Conservation (phyloP, 2,113 vertebrate species). For the Xyliphius kryptos region DNA sequence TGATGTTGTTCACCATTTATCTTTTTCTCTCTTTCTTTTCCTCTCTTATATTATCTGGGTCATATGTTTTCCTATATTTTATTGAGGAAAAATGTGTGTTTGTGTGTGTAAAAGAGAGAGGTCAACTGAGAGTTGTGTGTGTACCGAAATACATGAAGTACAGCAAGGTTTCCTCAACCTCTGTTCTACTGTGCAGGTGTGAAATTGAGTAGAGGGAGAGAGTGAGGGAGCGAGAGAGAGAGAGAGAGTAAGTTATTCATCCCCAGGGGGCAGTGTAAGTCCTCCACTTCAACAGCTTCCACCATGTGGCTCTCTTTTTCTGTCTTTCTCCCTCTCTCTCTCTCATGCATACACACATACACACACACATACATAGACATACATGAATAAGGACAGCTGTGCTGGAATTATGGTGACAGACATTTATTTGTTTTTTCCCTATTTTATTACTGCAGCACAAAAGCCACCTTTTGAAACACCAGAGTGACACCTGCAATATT, state of each 20-base stretch:
- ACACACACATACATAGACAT: conserved; percentile 18
- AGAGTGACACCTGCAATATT: conserved; percentile 4
- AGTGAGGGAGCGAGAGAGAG: conserved; percentile 4
- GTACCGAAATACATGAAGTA: not conserved
- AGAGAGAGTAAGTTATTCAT: conserved; percentile 42
- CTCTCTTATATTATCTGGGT: too few species aligned
- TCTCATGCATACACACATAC: too few species aligned
- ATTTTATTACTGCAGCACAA: conserved; percentile 34
- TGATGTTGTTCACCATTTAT: too few species aligned
- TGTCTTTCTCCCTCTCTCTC: not conserved
- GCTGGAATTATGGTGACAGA: conserved; percentile 37
- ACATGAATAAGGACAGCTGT: conserved; percentile 13
- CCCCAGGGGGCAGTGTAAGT: conserved; percentile 69
- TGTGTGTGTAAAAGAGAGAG: too few species aligned
- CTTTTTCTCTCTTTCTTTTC: too few species aligned
- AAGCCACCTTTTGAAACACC: conserved; percentile 23
- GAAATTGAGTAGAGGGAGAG: conserved; percentile 40
- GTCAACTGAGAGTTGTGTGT: too few species aligned
- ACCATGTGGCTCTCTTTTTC: conserved; percentile 5
- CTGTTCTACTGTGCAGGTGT: conserved; percentile 34
- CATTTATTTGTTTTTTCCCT: conserved; percentile 36
- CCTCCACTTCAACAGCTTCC: conserved; percentile 46
- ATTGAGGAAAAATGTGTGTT: too few species aligned
- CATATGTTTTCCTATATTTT: too few species aligned
- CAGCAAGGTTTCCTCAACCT: conserved; percentile 10